Evolutionary conservation across 2,113 vertebrate genomes (phyloP).

Genomic region (Equus quagga): DNA sequence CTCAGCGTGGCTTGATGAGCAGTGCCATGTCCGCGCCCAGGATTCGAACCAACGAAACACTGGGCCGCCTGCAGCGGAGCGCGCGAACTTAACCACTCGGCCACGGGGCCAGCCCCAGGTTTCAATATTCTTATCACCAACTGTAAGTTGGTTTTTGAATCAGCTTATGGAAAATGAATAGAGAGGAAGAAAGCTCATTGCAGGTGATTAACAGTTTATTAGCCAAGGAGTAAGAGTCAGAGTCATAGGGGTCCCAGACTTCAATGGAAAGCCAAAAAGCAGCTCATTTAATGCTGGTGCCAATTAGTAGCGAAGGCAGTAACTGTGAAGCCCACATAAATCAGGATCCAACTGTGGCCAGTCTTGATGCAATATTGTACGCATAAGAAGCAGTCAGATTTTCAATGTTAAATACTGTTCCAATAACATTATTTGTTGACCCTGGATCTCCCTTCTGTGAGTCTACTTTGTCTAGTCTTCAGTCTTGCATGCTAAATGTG

Average conservation of each 20-base stretch:
- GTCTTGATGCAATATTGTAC: neutral
- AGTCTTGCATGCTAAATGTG: neutral
- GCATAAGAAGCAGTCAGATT: neutral
- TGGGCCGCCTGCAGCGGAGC: no score
- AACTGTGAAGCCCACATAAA: neutral
- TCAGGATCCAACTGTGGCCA: neutral
- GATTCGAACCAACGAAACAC: no score
- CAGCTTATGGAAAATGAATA: constrained; percentile 30
- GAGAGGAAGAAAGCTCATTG: neutral
- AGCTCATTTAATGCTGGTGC: neutral
- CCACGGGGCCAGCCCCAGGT: no score
- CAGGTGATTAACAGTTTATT: neutral
- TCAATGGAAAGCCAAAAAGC: neutral
- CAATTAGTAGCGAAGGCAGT: neutral
- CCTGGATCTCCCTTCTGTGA: neutral
- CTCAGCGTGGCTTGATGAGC: no score
- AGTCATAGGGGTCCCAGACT: neutral
- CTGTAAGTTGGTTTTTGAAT: constrained; percentile 33
- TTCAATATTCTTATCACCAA: constrained; percentile 44
- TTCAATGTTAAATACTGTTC: neutral
- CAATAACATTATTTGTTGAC: neutral
- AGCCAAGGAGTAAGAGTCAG: neutral
- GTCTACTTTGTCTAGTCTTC: neutral
- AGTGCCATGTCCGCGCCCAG: no score
- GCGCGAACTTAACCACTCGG: no score